Evolutionary conservation across 2,888 invertebrate species (phyloP), one percentile per base, ranked within the genome.

Genomic region (Ennomos fuscantarius): DNA sequence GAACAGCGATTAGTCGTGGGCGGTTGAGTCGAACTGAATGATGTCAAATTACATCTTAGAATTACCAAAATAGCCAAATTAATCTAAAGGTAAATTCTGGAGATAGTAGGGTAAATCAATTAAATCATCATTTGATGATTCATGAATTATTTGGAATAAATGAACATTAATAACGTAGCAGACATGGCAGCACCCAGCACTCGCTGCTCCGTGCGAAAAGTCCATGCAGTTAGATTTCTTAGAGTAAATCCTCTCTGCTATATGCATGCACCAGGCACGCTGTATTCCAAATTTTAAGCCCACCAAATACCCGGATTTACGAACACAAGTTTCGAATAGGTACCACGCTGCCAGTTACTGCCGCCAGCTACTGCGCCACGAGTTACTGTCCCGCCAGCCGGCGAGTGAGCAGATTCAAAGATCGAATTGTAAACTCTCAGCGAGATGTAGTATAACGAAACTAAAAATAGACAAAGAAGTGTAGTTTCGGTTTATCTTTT

Each of bases 221-320:
- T 31, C 34, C 15, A 11, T n/a, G 34, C 33, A 44, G 44, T 40
- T n/a, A n/a, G n/a, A 44, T 55, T 39, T 39, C 36, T 50, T 50
- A 56, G 32, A 33, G 50, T 33, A 49, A 50, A 48, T 50, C 55
- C 55, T 10, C 47, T 34, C 37, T 8, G 33, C 41, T 41, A 13
- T 40, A 49, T 34, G 40, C 40, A 34, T 41, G 49, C 49, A 34
- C 24, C 31, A 24, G 39, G 40, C 32, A 33, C 39, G 33, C 39
- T 46, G 31, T 50, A 41, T 41, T 15, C 35, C 47, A 33, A 36
- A 46, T 47, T 51, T 45, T 56, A 51, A 56, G 56, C 49, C 39
- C 39, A 44, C 50, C 46, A 33, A 46, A 57, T 15, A 36, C 42
- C 24, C 37, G 37, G 56, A 46, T 46, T 55, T 55, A 51, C 50